These are phyloP conservation scores for Hesperia comma DNA, from an alignment of 2,888 invertebrate genomes.

Conservation along the genomic window DNA sequence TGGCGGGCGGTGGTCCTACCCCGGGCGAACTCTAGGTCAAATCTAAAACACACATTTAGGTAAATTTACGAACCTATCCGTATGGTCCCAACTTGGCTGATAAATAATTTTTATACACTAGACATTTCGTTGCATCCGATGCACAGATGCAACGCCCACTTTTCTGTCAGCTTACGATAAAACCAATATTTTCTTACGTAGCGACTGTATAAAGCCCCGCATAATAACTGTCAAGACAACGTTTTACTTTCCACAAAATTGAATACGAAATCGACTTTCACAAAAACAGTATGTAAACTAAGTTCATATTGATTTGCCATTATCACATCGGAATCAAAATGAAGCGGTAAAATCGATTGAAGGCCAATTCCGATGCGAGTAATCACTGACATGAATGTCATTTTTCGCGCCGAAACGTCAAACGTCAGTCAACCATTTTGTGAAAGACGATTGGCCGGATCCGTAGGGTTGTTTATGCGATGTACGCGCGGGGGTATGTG, in stretches of 20 bases:
- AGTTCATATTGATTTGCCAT: slow-evolving; percentile 41
- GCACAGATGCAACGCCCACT: slow-evolving; percentile 21
- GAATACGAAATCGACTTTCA: slow-evolving; percentile 17
- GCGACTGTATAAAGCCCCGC: background rate
- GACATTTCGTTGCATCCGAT: slow-evolving; percentile 5
- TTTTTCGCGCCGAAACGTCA: slow-evolving; percentile 80
- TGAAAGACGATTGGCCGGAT: slow-evolving; percentile 62
- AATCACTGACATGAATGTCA: slow-evolving; percentile 70
- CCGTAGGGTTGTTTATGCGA: slow-evolving; percentile 61
- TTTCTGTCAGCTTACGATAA: slow-evolving; percentile 6
- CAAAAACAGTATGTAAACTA: slow-evolving; percentile 33
- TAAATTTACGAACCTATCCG: slow-evolving; percentile 28
- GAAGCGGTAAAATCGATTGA: slow-evolving; percentile 70
- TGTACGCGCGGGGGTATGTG: slow-evolving; percentile 55
- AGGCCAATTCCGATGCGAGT: slow-evolving; percentile 59
- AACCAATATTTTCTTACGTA: background rate
- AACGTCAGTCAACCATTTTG: slow-evolving; percentile 76
- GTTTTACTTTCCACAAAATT: slow-evolving; percentile 25
- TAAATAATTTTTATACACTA: background rate
- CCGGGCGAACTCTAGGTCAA: too few species aligned
- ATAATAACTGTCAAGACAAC: slow-evolving; percentile 6
- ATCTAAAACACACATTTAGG: slow-evolving; percentile 1
- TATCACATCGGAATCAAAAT: slow-evolving; percentile 53
- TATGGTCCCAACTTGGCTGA: slow-evolving; percentile 10
- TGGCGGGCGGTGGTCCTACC: too few species aligned